Evolutionary conservation across 2,797 vertebrate species (phyloP).

Genomic region (Acipenser ruthenus): DNA sequence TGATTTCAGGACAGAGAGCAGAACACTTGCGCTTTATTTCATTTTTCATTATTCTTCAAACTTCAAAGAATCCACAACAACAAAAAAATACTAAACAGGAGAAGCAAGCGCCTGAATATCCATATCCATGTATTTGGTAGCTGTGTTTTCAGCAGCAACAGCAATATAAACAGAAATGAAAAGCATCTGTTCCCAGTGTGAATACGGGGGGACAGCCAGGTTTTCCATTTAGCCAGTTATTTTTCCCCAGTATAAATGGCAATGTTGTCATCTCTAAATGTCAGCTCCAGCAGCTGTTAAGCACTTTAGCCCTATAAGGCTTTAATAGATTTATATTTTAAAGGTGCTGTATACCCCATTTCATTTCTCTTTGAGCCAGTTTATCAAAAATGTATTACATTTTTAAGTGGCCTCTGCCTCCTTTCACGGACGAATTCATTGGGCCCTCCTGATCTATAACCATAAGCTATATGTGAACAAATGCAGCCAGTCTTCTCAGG

Average conservation of each 20-base stretch:
- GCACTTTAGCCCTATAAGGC: conserved; percentile 43
- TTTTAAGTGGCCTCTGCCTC: conserved; percentile 31
- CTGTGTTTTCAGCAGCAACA: conserved; percentile 28
- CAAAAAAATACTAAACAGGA: conserved; percentile 10
- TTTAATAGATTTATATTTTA: conserved; percentile 50
- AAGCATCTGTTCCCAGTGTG: conserved; percentile 34
- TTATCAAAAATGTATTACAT: conserved; percentile 46
- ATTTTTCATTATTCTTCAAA: no score
- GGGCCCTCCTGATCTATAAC: conserved; percentile 46
- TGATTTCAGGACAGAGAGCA: no score
- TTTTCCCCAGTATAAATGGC: conserved; percentile 40
- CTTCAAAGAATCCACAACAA: conserved; percentile 8
- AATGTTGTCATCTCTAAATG: conserved; percentile 64
- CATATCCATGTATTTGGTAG: conserved; percentile 39
- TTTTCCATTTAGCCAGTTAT: conserved; percentile 41
- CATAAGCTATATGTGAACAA: conserved; percentile 41
- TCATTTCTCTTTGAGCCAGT: conserved; percentile 51
- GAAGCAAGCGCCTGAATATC: conserved; percentile 28
- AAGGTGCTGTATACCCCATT: conserved; percentile 44
- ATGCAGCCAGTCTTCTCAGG: conserved; percentile 50
- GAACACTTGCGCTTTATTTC: no score
- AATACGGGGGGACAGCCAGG: conserved; percentile 25
- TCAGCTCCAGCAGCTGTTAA: conserved; percentile 55
- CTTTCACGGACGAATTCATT: conserved; percentile 51
- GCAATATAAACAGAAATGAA: conserved; percentile 33